Conservation (phyloP, 2,888 invertebrate species). For the Selenia dentaria region DNA sequence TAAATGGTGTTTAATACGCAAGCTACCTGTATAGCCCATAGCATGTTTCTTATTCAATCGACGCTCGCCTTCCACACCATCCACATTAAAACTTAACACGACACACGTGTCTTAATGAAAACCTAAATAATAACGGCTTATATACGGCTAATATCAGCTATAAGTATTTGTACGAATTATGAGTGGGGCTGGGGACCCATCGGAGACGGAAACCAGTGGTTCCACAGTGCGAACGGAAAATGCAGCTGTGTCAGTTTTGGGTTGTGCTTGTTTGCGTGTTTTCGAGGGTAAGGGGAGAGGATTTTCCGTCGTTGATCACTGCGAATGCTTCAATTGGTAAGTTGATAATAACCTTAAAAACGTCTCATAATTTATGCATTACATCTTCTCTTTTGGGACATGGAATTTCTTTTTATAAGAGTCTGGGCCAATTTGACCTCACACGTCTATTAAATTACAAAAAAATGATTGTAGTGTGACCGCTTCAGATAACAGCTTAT, state of each 20-base stretch:
- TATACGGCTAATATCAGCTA: conserved; percentile 26
- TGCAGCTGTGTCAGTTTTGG: conserved; percentile 54
- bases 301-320: conserved; percentile 89
- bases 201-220: conserved; percentile 33
- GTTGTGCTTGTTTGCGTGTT: conserved; percentile 41
- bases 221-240: conserved; percentile 46
- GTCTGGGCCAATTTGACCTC: no score
- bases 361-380: no score
- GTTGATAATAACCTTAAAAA: no score
- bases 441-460: no score
- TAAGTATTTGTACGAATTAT: conserved; percentile 57
- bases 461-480: no score
- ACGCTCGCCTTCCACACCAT: conserved; percentile 36
- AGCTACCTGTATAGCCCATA: conserved; percentile 14
- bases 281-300: conserved; percentile 69
- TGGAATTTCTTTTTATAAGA: no score
- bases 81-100: conserved; percentile 63
- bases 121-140: conserved; percentile 48
- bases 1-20: no score
- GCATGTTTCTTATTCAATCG: conserved; percentile 8
- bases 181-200: conserved; percentile 45
- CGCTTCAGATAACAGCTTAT: no score
- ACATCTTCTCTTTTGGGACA: no score
- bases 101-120: conserved; percentile 56
- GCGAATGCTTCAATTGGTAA: conserved; percentile 91